These are phyloP conservation scores for Drosophila elegans DNA, from an alignment of 1,140 invertebrate genomes.

Conservation along the genomic window DNA sequence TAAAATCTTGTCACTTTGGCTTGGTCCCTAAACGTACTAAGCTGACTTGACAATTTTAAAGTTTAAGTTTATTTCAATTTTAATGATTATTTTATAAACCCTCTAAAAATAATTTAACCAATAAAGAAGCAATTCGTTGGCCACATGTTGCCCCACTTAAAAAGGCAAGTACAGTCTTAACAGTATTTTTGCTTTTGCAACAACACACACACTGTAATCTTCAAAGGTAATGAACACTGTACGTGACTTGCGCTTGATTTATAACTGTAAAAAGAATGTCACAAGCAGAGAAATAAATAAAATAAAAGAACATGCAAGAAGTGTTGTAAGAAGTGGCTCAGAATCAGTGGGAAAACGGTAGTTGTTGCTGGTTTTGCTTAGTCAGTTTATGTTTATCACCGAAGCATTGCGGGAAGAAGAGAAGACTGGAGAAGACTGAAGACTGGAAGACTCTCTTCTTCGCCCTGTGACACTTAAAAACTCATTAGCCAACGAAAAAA, in stretches of 20 bases:
- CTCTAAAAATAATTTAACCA: too few relatives aligned
- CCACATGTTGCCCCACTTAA: constrained; percentile 19
- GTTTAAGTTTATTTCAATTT: too few relatives aligned
- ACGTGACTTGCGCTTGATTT: constrained; percentile 58
- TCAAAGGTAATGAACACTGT: constrained; percentile 29
- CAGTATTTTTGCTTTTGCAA: not conserved
- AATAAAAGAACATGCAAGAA: constrained; percentile 20
- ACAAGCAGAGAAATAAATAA: constrained; percentile 45
- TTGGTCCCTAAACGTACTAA: too few relatives aligned
- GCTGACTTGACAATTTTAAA: too few relatives aligned
- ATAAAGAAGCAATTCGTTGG: not conserved
- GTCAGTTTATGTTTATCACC: constrained; percentile 34
- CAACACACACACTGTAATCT: constrained; percentile 18
- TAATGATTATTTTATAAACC: too few relatives aligned
- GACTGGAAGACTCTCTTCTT: constrained; percentile 12
- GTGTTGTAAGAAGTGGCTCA: constrained; percentile 42
- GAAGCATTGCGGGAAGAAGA: constrained; percentile 28
- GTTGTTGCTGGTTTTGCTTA: constrained; percentile 29
- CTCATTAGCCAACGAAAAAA: constrained; percentile 42
- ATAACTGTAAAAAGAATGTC: constrained; percentile 62
- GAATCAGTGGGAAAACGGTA: constrained; percentile 38
- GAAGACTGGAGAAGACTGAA: constrained; percentile 12
- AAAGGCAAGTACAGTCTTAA: constrained; percentile 17
- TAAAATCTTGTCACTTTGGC: too few relatives aligned
- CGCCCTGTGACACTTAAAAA: constrained; percentile 51